phyloP scores from a whole-genome alignment of 2,888 invertebrate genomes.

The Ormyrus nitidulus region DNA sequence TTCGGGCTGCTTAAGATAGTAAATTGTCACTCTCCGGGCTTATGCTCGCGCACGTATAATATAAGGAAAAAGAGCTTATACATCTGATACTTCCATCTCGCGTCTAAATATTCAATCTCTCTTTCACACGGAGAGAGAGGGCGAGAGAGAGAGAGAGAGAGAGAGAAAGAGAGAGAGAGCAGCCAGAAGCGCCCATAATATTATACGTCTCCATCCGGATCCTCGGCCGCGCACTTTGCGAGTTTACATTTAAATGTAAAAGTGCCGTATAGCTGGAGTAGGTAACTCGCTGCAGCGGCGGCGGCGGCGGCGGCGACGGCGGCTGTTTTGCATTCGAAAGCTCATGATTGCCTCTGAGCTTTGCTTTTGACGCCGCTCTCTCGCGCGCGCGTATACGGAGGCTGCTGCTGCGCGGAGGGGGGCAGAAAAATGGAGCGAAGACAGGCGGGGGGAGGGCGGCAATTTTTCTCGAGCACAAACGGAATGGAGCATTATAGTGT shows the following conservation, averaged over 20 bases:
- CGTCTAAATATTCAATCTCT: constrained; percentile 55
- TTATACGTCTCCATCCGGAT: constrained; percentile 57
- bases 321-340: constrained; percentile 76
- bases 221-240: constrained; percentile 70
- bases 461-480: constrained; percentile 7
- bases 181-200: constrained; percentile 41
- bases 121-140: background rate
- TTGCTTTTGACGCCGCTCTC: constrained; percentile 72
- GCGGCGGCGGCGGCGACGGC: constrained; percentile 59
- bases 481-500: constrained; percentile 12
- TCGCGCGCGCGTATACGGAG: background rate
- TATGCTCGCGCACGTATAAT: constrained; percentile 45
- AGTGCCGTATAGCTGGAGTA: constrained; percentile 63
- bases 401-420: background rate
- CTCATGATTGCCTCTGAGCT: constrained; percentile 76
- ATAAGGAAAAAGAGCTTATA: constrained; percentile 54
- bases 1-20: no score
- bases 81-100: constrained; percentile 51
- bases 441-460: background rate
- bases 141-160: no score
- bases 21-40: background rate
- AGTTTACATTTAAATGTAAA: constrained; percentile 76
- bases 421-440: background rate
- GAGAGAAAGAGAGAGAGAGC: no score
- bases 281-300: constrained; percentile 16